These are phyloP conservation scores for Pundamilia nyererei DNA, from an alignment of 2,113 vertebrate species.

Conservation along the genomic window DNA sequence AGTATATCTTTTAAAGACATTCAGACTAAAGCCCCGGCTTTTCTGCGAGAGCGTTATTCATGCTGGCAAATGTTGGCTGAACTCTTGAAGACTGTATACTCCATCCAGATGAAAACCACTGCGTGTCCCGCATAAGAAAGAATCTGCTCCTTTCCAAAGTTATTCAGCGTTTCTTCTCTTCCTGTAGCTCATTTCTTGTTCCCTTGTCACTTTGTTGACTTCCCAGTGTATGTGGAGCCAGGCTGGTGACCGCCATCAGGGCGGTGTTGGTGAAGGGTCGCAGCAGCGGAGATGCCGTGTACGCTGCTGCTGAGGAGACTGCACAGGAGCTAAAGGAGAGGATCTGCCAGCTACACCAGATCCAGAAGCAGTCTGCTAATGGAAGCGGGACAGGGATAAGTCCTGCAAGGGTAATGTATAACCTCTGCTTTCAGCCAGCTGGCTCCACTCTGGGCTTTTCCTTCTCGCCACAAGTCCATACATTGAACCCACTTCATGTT, in stretches of 20 bases:
- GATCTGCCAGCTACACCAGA: constrained; percentile 78
- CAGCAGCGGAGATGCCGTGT: constrained; percentile 74
- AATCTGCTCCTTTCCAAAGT: neutral
- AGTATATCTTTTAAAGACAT: constrained; percentile 37
- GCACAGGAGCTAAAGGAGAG: constrained; percentile 77
- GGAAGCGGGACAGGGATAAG: constrained; percentile 75
- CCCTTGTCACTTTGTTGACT: neutral
- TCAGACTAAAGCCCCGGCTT: constrained; percentile 5
- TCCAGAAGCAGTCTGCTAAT: constrained; percentile 54
- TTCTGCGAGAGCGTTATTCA: constrained; percentile 31
- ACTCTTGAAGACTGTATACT: constrained; percentile 31
- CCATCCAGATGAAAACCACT: constrained; percentile 33
- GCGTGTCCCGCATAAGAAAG: neutral
- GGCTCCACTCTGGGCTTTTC: neutral
- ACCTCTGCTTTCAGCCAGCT: neutral
- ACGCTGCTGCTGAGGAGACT: constrained; percentile 74
- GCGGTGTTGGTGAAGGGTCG: constrained; percentile 81
- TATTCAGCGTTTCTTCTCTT: neutral
- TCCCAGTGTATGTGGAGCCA: constrained; percentile 76
- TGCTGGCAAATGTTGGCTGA: constrained; percentile 48
- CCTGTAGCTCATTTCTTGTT: neutral
- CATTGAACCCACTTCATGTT: neutral
- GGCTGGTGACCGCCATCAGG: constrained; percentile 81
- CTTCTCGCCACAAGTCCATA: neutral
- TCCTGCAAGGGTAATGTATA: constrained; percentile 83